Conservation (phyloP, 2,797 vertebrate genomes). For the Thaleichthys pacificus region DNA sequence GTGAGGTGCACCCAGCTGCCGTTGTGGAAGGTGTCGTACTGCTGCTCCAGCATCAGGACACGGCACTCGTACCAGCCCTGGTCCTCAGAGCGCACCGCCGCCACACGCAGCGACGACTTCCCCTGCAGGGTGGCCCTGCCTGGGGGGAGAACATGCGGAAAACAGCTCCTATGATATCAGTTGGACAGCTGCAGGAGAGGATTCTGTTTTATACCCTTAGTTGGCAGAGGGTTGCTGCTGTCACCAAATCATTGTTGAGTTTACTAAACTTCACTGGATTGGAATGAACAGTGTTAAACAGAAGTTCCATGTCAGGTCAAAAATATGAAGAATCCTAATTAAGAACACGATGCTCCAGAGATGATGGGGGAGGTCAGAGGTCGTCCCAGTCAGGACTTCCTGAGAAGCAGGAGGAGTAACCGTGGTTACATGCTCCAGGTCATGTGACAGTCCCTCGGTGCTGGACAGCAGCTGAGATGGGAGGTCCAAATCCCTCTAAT, state of each 20-base stretch:
- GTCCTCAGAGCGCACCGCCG: slow-evolving; percentile 92
- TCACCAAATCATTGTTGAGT: too few relatives aligned
- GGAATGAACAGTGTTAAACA: too few relatives aligned
- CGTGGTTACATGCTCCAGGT: slow-evolving; percentile 34
- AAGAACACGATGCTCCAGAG: too few relatives aligned
- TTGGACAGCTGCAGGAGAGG: too few relatives aligned
- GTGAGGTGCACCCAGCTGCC: slow-evolving; percentile 99
- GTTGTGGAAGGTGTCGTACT: slow-evolving; percentile 97
- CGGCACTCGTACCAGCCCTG: slow-evolving; percentile 99
- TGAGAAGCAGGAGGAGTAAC: slow-evolving; percentile 37
- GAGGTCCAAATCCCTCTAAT: slow-evolving; percentile 28
- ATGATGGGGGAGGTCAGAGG: slow-evolving; percentile 12
- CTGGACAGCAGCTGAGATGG: too few relatives aligned
- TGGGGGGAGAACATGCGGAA: slow-evolving; percentile 45
- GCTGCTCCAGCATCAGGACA: slow-evolving; percentile 97
- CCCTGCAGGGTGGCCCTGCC: slow-evolving; percentile 92
- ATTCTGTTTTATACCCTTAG: too few relatives aligned
- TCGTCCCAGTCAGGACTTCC: slow-evolving; percentile 35
- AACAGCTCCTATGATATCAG: too few relatives aligned
- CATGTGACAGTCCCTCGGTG: background rate
- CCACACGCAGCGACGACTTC: slow-evolving; percentile 94
- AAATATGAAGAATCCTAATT: too few relatives aligned
- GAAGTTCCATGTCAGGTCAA: too few relatives aligned
- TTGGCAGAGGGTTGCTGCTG: too few relatives aligned
- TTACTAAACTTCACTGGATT: too few relatives aligned